Base-by-base conservation (phyloP, 2,113 vertebrate genomes). In the Dipodomys merriami region DNA sequence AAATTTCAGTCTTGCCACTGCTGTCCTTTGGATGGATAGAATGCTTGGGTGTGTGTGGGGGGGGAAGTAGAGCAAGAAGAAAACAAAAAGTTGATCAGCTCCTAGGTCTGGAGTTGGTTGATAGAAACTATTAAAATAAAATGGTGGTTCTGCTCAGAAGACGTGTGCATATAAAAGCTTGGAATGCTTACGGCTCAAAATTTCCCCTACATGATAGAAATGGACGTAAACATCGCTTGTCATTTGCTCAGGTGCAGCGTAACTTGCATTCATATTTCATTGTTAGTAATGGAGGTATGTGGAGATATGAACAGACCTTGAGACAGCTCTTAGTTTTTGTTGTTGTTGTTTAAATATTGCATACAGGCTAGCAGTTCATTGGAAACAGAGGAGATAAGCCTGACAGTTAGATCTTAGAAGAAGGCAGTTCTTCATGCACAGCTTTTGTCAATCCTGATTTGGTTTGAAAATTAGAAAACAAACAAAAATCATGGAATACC, bases 341-440 rank as follows among this genome's bases (percentile, higher is more conserved):
- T 57, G 53, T 57, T 57, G 53, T 57, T 57, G 53, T 97, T 98
- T 97, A 97, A 95, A 97, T 98, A 98, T 98, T 98, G 98, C 98
- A 98, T 98, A 98, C 98, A 98, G 98, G 98, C 97, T 97, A 98
- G 98, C 98, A 97, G 98, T 98, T 98, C 98, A 97, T 94, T 96
- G 96, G 97, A 97, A 98, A 97, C 96, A 95, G 97, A 98, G 94
- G 97, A 98, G 96, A 98, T 97, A 98, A 98, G 98, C 97, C 98
- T 98, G 98, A 97, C 98, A 97, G 97, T 98, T 97, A 98, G 96
- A 94, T 98, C 82, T 97, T 95, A 97, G 97, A 98, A 97, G 97
- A 97, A 86, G 73, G 97, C 97, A 98, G 97, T 97, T 98, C 98
- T 98, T 98, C 98, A 98, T 98, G 98, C 98, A 98, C 97, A 97